Evolutionary conservation across 2,113 vertebrate species (phyloP), one percentile per base, ranked within the genome.

Genomic region (Myiozetetes cayanensis): DNA sequence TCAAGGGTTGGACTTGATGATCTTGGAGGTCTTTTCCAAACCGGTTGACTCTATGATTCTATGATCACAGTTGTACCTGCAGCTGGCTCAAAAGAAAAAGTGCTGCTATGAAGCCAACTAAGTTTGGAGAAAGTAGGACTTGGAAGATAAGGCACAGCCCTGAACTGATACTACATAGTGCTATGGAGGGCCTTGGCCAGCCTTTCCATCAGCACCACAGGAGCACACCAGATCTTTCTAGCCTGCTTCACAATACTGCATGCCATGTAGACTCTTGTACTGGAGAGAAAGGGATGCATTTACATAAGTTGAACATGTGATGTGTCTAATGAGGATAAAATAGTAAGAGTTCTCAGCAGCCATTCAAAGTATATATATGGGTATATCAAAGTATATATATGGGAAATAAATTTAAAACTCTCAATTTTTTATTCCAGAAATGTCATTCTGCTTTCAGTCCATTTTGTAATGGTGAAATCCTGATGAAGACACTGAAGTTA

Each of bases 221-320:
- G 9, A 65, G 24, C 39, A 41, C 18, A 58, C 5, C 16, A 44
- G 31, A 62, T 11, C 20, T 80, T 50, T 89, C 9, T 35, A 75
- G 1, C 12, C 12, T 66, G 6, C 24, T 27, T 63, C 2, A 1
- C 21, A 70, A 39, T 53, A 37, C 25, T 46, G 17, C 0, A 0
- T 66, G 22, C 9, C 21, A 24, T 53, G 16, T 7, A 56, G 33
- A 1, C 12, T n/a, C 18, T 22, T 56, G 23, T 0, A 2, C 11
- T 71, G 37, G 16, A 67, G 12, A 9, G 18, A 73, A 74, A 77
- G 7, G 6, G 27, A 47, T 86, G 8, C 2, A 33, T 61, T 83
- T 80, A 23, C 10, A 2, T 70, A 62, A 73, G 6, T 8, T 65
- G 71, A 55, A 58, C 90, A 31, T 55, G 14, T 65, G 23, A 18